Evolutionary conservation across 2,797 vertebrate species (phyloP).

Genomic region (Schizopygopsis pylzovi): DNA sequence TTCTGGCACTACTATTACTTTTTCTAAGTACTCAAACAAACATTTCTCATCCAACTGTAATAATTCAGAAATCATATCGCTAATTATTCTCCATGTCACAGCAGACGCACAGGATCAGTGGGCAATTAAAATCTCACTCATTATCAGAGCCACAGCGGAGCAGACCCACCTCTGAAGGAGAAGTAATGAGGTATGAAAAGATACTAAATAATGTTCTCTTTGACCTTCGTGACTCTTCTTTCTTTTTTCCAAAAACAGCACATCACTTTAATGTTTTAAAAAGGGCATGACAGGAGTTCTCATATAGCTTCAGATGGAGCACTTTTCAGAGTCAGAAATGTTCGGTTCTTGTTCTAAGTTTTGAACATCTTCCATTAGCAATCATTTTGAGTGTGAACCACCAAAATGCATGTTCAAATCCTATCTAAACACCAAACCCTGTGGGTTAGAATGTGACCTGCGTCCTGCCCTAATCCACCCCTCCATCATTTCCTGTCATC

Average conservation of each 20-base stretch:
- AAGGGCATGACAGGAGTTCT: background rate
- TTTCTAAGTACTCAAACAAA: conserved; percentile 24
- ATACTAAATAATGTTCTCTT: conserved; percentile 32
- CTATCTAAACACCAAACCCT: background rate
- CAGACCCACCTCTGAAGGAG: conserved; percentile 33
- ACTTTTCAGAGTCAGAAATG: background rate
- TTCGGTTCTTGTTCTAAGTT: background rate
- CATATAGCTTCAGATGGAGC: background rate
- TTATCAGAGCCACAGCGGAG: conserved; percentile 32
- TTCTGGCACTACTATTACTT: background rate
- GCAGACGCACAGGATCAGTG: conserved; percentile 19
- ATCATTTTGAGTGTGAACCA: background rate
- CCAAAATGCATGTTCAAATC: background rate
- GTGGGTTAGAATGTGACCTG: background rate
- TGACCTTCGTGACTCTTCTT: conserved; percentile 21
- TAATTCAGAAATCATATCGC: conserved; percentile 44
- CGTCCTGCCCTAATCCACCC: background rate
- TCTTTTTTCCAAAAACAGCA: conserved; percentile 3
- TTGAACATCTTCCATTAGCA: background rate
- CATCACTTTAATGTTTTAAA: conserved; percentile 18
- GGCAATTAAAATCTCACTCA: conserved; percentile 53
- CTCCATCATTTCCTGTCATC: background rate
- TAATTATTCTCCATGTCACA: conserved; percentile 50
- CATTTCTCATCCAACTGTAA: conserved; percentile 34
- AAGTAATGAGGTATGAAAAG: conserved; percentile 50